These are phyloP conservation scores for Neopelma chrysocephalum DNA, from an alignment of 2,797 vertebrate genomes.

Conservation along the genomic window DNA sequence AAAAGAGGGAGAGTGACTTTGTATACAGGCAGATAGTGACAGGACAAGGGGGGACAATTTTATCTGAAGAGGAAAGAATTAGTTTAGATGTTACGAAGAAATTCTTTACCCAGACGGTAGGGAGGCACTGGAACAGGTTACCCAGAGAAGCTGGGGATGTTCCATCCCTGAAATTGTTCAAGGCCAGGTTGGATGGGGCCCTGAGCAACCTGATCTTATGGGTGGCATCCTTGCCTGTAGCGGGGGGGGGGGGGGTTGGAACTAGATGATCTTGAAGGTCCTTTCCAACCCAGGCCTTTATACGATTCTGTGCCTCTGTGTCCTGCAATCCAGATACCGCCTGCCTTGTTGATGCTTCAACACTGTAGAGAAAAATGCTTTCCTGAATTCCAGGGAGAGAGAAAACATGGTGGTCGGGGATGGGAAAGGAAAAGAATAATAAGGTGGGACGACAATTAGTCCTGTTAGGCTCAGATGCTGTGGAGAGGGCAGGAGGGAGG, in stretches of 20 bases:
- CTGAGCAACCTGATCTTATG: neutral
- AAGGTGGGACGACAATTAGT: neutral
- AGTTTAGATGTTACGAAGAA: neutral
- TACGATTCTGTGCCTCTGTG: neutral
- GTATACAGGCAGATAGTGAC: neutral
- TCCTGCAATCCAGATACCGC: neutral
- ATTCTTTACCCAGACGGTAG: neutral
- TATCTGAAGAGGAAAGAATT: neutral
- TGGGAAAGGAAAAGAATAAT: neutral
- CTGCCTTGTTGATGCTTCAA: neutral
- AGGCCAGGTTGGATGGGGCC: neutral
- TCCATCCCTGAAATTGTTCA: neutral
- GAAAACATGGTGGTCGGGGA: neutral
- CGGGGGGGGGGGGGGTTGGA: neutral
- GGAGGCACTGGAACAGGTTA: neutral
- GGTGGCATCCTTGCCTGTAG: fast-evolving
- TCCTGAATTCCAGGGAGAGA: neutral
- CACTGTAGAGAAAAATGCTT: neutral
- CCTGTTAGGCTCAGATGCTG: neutral
- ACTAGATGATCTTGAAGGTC: neutral
- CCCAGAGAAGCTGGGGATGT: neutral
- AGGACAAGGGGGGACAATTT: neutral
- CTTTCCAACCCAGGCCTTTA: neutral
- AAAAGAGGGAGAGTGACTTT: neutral
- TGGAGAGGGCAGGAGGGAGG: neutral